Evolutionary conservation across 2,888 invertebrate genomes (phyloP).

Genomic region (Drosophila picticornis): DNA sequence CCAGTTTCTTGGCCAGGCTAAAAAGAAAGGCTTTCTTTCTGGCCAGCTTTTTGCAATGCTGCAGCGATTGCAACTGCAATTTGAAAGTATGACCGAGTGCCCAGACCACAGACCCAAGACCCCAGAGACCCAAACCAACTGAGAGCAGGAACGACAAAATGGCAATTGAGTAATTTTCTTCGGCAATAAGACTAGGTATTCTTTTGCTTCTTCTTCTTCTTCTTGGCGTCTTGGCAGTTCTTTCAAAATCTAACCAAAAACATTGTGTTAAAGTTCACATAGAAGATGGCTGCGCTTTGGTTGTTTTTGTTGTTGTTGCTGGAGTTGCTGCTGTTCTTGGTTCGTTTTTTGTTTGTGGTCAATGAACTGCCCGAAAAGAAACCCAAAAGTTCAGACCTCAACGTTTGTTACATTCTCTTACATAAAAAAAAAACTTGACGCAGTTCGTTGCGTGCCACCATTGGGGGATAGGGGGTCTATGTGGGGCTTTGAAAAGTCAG

Average conservation of each 20-base stretch:
- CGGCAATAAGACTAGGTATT: background rate
- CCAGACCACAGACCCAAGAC: slow-evolving; percentile 29
- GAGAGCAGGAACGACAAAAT: slow-evolving; percentile 15
- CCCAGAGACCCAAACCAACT: slow-evolving; percentile 19
- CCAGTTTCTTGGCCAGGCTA: slow-evolving; percentile 75
- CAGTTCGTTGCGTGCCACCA: slow-evolving; percentile 56
- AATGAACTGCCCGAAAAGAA: slow-evolving; percentile 75
- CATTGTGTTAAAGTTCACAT: slow-evolving; percentile 70
- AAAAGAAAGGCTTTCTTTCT: slow-evolving; percentile 84
- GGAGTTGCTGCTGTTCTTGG: slow-evolving; percentile 25
- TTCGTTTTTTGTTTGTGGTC: slow-evolving; percentile 70
- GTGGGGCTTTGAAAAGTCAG: slow-evolving; percentile 59
- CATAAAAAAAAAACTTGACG: slow-evolving; percentile 68
- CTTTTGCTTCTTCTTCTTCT: slow-evolving; percentile 5
- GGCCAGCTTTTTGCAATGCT: slow-evolving; percentile 42
- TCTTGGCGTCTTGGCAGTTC: slow-evolving; percentile 24
- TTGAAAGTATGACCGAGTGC: slow-evolving; percentile 78
- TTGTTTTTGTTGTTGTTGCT: slow-evolving; percentile 28
- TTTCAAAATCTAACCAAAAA: slow-evolving; percentile 52
- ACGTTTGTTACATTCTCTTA: slow-evolving; percentile 75
- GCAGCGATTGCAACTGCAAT: slow-evolving; percentile 65
- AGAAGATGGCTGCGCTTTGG: slow-evolving; percentile 38
- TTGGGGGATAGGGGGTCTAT: slow-evolving; percentile 16
- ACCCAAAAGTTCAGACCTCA: slow-evolving; percentile 69
- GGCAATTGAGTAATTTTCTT: slow-evolving; percentile 67